Base-by-base conservation (phyloP, 2,888 invertebrate species). In the Antitype chi region DNA sequence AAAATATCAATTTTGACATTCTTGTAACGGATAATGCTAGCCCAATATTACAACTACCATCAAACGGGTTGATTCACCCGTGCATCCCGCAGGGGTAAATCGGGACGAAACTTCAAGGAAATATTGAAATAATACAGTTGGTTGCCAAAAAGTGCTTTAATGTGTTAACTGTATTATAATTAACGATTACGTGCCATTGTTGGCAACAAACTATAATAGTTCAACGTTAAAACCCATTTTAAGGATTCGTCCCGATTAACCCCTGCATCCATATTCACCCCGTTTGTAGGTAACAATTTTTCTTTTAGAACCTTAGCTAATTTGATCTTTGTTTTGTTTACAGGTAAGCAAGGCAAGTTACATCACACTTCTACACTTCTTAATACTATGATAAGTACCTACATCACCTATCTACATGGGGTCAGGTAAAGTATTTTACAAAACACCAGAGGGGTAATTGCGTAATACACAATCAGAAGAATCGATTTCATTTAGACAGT, bases 331-430 rank as follows among this genome's bases (percentile, higher is more conserved):
- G 28, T 59, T 57, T 85, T 85, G 60, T 84, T 60, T 43, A 13
- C 85, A 84, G 83, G 83, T 84, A 84, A 84, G 83, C 85, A 85
- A 84, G 83, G 83, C 83, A 84, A 84, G 83, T 84, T 71, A 67
- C 28, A 15, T 55, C 66, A 59, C 74, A 55, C 28, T 69, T 28
- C 28, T 55, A n/a, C 38, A 66, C 28, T 7, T 38, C 28, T 7
- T 38, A 47, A 8, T 59, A 59, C 23, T 52, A 76, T 9, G 49
- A 80, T 68, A 81, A 76, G 28, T 66, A 17, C 4, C 9, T 32
- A n/a, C 38, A 11, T 28, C 20, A 47, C 11, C 28, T 6, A 9
- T n/a, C 3, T 13, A 53, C 11, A 9, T 71, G 32, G 9, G 38
- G 25, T 5, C 32, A 55, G 28, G 67, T 74, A 32, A 52, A 25